Percentiles rank a stretch among this genome's conserved stretches.
Conservation (phyloP, 2,797 vertebrate genomes). For the Sarcoramphus papa region DNA sequence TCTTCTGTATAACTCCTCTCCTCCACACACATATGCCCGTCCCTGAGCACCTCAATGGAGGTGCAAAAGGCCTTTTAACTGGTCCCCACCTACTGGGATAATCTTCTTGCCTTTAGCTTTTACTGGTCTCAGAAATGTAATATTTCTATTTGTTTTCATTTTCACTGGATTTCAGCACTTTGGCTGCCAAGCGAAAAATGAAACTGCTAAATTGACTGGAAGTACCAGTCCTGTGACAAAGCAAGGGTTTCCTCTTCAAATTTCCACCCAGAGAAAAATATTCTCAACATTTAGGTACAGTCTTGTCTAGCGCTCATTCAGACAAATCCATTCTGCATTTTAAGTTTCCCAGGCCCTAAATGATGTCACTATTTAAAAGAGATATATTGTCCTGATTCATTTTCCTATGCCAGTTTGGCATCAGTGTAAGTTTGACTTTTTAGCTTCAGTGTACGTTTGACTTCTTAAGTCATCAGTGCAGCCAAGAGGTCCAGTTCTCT, state of each 20-base stretch:
- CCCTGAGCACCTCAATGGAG: background rate
- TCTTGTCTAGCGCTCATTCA: background rate
- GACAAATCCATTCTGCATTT: background rate
- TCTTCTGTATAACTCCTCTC: background rate
- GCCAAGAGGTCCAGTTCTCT: background rate
- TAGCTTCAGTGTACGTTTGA: background rate
- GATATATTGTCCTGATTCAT: background rate
- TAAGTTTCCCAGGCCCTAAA: background rate
- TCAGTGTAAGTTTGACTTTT: background rate
- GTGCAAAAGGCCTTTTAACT: background rate
- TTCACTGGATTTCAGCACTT: background rate
- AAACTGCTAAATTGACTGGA: background rate
- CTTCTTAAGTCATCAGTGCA: background rate
- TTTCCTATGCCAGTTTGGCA: background rate
- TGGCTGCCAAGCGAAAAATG: background rate
- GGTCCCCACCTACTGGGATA: background rate
- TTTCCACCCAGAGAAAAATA: background rate
- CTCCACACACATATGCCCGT: accelerated
- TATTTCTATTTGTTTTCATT: background rate
- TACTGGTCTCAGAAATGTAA: background rate
- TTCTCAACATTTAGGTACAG: background rate
- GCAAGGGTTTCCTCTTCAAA: background rate
- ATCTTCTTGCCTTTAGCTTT: background rate
- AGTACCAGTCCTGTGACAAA: background rate
- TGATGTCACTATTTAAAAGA: background rate